Base-by-base conservation (phyloP, 1,140 invertebrate species). In the Drosophila seguyi region DNA sequence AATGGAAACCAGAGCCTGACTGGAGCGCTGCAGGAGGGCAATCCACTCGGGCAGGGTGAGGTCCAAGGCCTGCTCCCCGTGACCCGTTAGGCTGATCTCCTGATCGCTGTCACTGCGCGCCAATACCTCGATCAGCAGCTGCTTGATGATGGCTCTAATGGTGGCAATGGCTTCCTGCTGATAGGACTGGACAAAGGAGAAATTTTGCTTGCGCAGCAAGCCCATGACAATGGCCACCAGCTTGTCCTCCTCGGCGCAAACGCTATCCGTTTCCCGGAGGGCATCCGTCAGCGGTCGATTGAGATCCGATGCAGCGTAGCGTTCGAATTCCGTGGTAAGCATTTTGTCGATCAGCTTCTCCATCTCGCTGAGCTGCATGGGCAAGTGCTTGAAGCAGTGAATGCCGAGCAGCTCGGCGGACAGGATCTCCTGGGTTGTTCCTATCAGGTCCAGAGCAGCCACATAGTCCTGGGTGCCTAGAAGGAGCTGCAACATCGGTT, bases 391-490 rank as follows among this genome's bases (percentile, higher is more conserved):
- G 92, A 99, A 98, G 92, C 98, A 98, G 86, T 98, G 97, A 48
- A 99, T 95, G 29, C 98, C 98, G 63, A 96, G 95, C 48, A 99
- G 93, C 92, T 99, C 98, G 79, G 97, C 96, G 6, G 95, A 94
- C 14, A 99, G 94, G 67, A 99, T 97, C 93, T 99, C 98, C 94
- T 99, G 98, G 2, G 99, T 99, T 3, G 98, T 98, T 20, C 91
- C 91, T 76, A 99, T 99, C 47, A 99, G 95, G 94, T 99, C 99
- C 42, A 99, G 94, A 2, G 99, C 99, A 31, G 98, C 98, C 36
- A 99, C 98, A 94, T 99, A 99, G 93, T 99, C 99, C 73, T 97
- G 98, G 8, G 97, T 98, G 58, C 98, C 98, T 18, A 99, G 94
- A 13, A 99, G 94, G 44, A 98, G 94, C 92, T 99, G 98, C 85